Evolutionary conservation across 2,888 invertebrate species (phyloP).

Genomic region (Amphipyra tragopoginis): DNA sequence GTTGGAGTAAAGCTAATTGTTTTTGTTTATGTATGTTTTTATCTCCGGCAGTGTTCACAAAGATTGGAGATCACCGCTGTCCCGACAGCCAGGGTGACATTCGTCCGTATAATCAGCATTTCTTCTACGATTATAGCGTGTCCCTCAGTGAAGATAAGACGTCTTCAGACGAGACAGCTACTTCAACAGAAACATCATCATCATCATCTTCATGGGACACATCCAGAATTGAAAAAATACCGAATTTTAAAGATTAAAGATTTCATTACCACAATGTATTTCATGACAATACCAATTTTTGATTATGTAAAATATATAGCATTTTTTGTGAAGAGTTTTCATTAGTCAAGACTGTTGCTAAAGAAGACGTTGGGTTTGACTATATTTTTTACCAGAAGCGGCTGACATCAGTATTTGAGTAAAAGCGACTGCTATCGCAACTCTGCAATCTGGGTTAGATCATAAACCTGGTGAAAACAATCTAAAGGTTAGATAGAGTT

Average conservation of each 20-base stretch:
- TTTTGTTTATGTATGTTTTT: not conserved
- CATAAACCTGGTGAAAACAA: no score
- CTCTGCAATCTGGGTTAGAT: no score
- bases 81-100: conserved; percentile 56
- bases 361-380: no score
- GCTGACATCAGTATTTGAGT: no score
- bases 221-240: not conserved
- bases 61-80: conserved; percentile 72
- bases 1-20: no score
- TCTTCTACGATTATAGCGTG: conserved; percentile 82
- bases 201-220: conserved; percentile 7
- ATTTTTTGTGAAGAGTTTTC: no score
- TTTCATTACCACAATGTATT: not conserved
- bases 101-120: conserved; percentile 70
- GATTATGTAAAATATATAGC: no score
- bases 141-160: conserved; percentile 57
- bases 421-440: no score
- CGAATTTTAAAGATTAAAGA: not conserved
- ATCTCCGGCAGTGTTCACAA: conserved; percentile 66
- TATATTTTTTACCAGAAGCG: no score
- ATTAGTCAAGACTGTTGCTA: no score
- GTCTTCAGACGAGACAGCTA: not conserved
- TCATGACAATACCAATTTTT: no score
- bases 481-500: no score
- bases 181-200: not conserved